Evolutionary conservation across 1,140 invertebrate species (phyloP), one percentile per base, ranked within the genome.

Genomic region (Aphis craccivora): DNA sequence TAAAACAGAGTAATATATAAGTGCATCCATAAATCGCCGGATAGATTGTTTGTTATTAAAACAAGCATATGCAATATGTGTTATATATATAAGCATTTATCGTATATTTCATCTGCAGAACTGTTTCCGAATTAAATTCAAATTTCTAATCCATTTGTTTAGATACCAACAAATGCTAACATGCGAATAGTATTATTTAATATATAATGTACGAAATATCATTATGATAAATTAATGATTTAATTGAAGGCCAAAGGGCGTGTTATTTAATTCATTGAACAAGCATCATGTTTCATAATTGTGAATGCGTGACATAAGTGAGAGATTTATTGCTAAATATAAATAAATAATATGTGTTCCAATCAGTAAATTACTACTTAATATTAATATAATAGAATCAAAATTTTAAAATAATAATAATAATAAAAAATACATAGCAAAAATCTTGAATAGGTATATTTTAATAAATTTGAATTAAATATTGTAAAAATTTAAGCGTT

Each of bases 41-140:
- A 55, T 37, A 53, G 4, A 23, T 88, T 88, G 48, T 18, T 88
- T 88, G 45, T 53, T 51, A 53, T 48, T 48, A 88, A 88, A 51
- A 35, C 45, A 53, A 88, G 48, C 83, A 43, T 23, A 43, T 51
- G 45, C 43, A 30, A n/a, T 51, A 9, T 25, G 45, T n/a, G 23
- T 88, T n/a, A 88, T 35, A 35, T 51, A 88, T 88, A 35, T 43
- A 53, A 76, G 30, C 11, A 67, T n/a, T n/a, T n/a, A 20, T n/a
- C n/a, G 14, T n/a, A 76, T n/a, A 76, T 76, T 76, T 76, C 60
- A 76, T 76, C n/a, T 76, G 60, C 60, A 76, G 60, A n/a, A 35
- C n/a, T 51, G 86, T 35, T 88, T 88, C 45, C 45, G 25, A 35
- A 83, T 83, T 48, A 88, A 88, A 88, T 88, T 88, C 18, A 88